Conservation (phyloP, 2,888 invertebrate species). For the Caenorhabditis sp. region DNA sequence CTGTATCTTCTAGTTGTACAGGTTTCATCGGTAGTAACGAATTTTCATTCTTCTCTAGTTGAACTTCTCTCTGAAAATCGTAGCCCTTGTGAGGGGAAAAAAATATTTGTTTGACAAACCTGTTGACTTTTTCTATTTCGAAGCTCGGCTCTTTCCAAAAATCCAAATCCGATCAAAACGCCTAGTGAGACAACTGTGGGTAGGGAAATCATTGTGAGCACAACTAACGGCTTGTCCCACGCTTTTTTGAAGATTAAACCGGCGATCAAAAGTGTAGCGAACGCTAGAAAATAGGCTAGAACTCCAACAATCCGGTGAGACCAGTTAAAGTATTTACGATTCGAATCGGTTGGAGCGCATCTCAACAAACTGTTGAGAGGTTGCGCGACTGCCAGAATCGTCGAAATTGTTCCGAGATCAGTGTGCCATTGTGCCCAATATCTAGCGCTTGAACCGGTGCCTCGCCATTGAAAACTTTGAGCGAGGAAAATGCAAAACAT, state of each 20-base stretch:
- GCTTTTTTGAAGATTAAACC: constrained; percentile 42
- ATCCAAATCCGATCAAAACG: constrained; percentile 15
- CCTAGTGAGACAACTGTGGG: constrained; percentile 32
- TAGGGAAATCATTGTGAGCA: constrained; percentile 29
- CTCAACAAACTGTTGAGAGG: constrained; percentile 34
- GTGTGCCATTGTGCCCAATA: constrained; percentile 40
- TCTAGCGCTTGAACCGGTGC: constrained; percentile 28
- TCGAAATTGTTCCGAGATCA: constrained; percentile 31
- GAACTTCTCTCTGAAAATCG: no score
- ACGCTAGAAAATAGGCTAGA: constrained; percentile 28
- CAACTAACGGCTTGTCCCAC: constrained; percentile 43
- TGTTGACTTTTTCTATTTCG: no score
- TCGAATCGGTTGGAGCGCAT: constrained; percentile 31
- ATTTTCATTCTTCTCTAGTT: no score
- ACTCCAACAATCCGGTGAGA: constrained; percentile 34
- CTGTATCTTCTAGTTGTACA: no score
- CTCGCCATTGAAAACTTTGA: constrained; percentile 34
- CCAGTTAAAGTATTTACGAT: constrained; percentile 38
- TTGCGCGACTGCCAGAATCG: background rate
- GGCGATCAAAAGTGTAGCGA: constrained; percentile 44
- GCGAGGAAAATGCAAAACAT: constrained; percentile 39
- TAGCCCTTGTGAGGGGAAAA: no score
- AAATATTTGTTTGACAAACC: no score
- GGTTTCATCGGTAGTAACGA: no score
- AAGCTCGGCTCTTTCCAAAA: no score